A percentile compares a stretch with the other conserved stretches of the same genome.
Conservation (phyloP, 1,140 invertebrate genomes). For the Belonocnema kinseyi region DNA sequence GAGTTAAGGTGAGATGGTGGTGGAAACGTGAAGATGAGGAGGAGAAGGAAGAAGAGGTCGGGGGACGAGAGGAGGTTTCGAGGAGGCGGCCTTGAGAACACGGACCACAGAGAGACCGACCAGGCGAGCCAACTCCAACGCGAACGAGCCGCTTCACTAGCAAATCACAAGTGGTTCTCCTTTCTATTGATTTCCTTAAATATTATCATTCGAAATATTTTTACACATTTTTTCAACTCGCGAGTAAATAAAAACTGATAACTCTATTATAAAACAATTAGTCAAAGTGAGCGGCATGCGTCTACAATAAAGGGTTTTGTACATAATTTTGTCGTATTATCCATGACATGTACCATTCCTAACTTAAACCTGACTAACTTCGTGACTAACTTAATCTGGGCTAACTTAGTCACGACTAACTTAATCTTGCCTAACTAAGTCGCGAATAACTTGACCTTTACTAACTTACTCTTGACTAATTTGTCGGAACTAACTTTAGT, state of each 20-base stretch:
- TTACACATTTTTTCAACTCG: neutral
- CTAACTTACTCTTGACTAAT: too few species aligned
- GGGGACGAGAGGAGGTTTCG: constrained; percentile 59
- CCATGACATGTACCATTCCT: too few species aligned
- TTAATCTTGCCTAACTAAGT: too few species aligned
- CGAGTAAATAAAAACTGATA: neutral
- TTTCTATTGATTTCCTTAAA: constrained; percentile 58
- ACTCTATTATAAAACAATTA: too few species aligned
- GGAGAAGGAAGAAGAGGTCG: constrained; percentile 39
- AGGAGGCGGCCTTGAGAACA: constrained; percentile 74
- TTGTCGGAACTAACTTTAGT: too few species aligned
- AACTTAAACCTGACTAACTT: too few species aligned
- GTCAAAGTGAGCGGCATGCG: too few species aligned
- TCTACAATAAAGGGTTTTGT: too few species aligned
- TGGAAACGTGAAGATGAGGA: constrained; percentile 39
- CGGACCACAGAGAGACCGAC: constrained; percentile 64
- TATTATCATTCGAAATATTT: neutral
- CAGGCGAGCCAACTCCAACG: constrained; percentile 68
- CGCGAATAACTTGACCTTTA: too few species aligned
- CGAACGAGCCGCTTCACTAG: constrained; percentile 70
- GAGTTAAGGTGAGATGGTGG: constrained; percentile 43
- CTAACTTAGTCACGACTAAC: too few species aligned
- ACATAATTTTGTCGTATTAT: too few species aligned
- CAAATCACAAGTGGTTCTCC: constrained; percentile 73
- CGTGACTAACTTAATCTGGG: too few species aligned